Percentiles rank a stretch among this genome's conserved stretches.
These are phyloP conservation scores for Prionailurus viverrinus DNA, from an alignment of 2,113 vertebrate genomes.

Conservation along the genomic window DNA sequence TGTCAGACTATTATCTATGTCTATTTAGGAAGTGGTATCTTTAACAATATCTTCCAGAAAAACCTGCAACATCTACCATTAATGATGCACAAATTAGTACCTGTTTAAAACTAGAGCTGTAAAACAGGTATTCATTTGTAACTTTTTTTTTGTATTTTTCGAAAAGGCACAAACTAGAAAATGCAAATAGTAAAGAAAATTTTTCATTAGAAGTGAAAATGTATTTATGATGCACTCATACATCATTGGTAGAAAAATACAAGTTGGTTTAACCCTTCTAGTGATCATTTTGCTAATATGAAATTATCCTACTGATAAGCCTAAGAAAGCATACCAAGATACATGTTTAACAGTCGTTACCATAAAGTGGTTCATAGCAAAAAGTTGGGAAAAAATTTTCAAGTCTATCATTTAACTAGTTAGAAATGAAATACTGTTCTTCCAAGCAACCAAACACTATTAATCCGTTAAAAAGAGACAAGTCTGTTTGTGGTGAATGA, in stretches of 20 bases:
- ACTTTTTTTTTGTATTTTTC: background rate
- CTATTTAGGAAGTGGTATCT: conserved; percentile 31
- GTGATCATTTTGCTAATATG: background rate
- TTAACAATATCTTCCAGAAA: background rate
- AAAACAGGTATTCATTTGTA: background rate
- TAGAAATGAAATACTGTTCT: background rate
- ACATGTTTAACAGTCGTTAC: background rate
- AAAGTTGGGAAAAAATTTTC: background rate
- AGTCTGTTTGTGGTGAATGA: background rate
- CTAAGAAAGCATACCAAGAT: background rate
- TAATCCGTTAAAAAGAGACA: background rate
- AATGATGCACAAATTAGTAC: background rate
- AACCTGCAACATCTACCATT: background rate
- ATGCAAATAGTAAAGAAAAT: background rate
- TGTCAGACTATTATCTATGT: background rate
- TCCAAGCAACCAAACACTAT: conserved; percentile 24
- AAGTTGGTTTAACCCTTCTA: background rate
- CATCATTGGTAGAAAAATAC: background rate
- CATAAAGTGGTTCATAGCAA: background rate
- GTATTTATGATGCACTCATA: background rate
- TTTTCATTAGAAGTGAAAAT: background rate
- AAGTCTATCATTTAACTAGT: background rate
- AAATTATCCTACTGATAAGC: background rate
- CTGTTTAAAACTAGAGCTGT: background rate
- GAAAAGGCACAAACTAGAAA: conserved; percentile 50